These are phyloP conservation scores for Wasmannia auropunctata DNA, from an alignment of 1,140 invertebrate genomes.

Conservation along the genomic window DNA sequence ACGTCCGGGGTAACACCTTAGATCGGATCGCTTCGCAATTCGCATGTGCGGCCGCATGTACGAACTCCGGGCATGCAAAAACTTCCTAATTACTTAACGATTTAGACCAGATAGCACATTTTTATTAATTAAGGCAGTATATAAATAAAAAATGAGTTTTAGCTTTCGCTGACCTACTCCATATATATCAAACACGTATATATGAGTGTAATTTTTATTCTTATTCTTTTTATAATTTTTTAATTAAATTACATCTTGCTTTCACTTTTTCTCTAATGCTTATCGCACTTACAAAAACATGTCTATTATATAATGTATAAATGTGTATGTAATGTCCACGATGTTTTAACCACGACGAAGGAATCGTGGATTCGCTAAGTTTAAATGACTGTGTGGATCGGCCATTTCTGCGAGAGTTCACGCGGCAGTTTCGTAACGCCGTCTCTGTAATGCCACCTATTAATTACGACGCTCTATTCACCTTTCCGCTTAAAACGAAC, in stretches of 20 bases:
- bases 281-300: background rate
- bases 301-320: background rate
- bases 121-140: background rate
- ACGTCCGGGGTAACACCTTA: background rate
- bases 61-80: background rate
- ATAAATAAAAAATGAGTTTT: slow-evolving; percentile 10
- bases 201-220: background rate
- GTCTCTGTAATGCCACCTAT: background rate
- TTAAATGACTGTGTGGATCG: background rate
- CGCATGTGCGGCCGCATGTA: background rate
- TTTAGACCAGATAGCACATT: background rate
- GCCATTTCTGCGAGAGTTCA: background rate
- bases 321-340: background rate
- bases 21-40: slow-evolving; percentile 10
- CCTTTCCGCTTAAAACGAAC: background rate
- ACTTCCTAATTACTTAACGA: slow-evolving; percentile 14
- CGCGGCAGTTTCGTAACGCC: background rate
- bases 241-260: background rate
- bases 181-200: background rate
- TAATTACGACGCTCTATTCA: background rate
- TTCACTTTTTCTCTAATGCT: background rate
- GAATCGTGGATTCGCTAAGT: background rate
- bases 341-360: too few species aligned
- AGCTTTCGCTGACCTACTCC: background rate
- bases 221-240: background rate